These are phyloP conservation scores for Agrochola lychnidis DNA, from an alignment of 2,888 invertebrate species.

Conservation along the genomic window DNA sequence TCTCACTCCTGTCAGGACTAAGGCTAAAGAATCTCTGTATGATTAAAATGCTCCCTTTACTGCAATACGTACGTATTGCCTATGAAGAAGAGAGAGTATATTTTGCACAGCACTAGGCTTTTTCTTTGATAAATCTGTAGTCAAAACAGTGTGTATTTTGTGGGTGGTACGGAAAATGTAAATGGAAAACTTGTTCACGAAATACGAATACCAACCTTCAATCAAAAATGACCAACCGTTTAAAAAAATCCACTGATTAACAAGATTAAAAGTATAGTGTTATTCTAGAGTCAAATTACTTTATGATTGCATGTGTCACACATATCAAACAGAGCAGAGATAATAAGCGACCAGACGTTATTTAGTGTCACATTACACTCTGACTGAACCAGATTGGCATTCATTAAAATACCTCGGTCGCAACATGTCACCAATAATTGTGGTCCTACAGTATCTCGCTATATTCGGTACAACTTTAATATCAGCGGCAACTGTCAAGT, in stretches of 20 bases:
- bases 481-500: conserved; percentile 78
- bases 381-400: conserved; percentile 66
- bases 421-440: conserved; percentile 59
- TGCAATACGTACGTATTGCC: conserved; percentile 25
- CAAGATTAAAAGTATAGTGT: conserved; percentile 46
- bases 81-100: conserved; percentile 25
- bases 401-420: conserved; percentile 68
- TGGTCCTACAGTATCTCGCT: conserved; percentile 41
- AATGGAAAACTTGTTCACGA: background rate
- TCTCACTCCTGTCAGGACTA: conserved; percentile 81
- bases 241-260: conserved; percentile 28
- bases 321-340: conserved; percentile 18
- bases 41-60: conserved; percentile 79
- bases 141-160: background rate
- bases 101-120: background rate
- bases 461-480: conserved; percentile 66
- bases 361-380: conserved; percentile 79
- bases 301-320: background rate
- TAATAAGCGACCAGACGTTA: conserved; percentile 46
- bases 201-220: background rate
- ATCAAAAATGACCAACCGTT: background rate
- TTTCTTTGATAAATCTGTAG: conserved; percentile 13
- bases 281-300: conserved; percentile 59
- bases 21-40: conserved; percentile 75
- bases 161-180: background rate